Conservation (phyloP, 2,113 vertebrate genomes). For the Syngnathus typhle region DNA sequence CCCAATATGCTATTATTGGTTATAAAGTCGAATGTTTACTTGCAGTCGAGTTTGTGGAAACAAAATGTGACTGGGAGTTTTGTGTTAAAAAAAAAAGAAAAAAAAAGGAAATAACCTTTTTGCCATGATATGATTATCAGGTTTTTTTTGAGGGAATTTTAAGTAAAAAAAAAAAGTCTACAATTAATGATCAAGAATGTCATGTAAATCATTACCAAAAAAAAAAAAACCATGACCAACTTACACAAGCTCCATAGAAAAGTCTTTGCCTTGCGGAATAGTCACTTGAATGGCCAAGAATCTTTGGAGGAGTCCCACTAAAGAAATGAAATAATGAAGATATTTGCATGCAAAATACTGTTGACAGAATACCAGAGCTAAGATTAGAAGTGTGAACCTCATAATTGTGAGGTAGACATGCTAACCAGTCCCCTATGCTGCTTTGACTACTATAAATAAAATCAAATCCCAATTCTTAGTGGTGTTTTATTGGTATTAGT, state of each 20-base stretch:
- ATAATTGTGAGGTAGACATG: not conserved
- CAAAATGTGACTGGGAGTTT: not conserved
- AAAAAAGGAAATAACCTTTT: not conserved
- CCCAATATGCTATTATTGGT: not conserved
- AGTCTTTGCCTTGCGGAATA: constrained; percentile 63
- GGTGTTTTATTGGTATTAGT: too few relatives aligned
- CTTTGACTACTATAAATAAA: too few relatives aligned
- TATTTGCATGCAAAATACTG: too few relatives aligned
- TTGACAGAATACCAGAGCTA: not conserved
- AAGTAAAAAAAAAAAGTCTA: not conserved
- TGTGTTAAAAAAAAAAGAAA: not conserved
- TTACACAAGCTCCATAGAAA: constrained; percentile 70
- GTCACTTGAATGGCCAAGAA: constrained; percentile 71
- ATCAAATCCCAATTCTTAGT: too few relatives aligned
- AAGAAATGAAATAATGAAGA: not conserved
- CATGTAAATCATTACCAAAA: not conserved
- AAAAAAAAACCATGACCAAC: constrained; percentile 24
- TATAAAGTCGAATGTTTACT: not conserved
- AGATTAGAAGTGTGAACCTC: not conserved
- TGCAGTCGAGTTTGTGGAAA: not conserved
- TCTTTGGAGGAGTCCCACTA: constrained; percentile 71
- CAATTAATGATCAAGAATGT: not conserved
- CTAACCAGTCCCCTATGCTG: too few relatives aligned
- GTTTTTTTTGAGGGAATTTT: not conserved
- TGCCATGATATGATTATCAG: not conserved